Percentiles rank a stretch among this genome's conserved stretches.
Conservation (phyloP, 2,888 invertebrate genomes). For the Agrilus cyanescens region DNA sequence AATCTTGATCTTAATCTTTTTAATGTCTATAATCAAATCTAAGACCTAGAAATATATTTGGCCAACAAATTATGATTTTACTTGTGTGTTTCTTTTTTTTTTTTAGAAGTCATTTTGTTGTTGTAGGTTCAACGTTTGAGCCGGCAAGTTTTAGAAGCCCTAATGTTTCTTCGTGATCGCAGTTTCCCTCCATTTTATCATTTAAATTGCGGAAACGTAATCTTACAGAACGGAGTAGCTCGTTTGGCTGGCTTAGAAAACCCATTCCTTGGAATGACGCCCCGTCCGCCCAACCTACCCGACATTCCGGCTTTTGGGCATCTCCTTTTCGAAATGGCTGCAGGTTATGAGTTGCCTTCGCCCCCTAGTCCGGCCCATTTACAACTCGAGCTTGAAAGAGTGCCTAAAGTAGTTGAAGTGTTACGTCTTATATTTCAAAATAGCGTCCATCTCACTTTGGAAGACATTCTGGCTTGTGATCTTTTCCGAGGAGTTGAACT, state of each 20-base stretch:
- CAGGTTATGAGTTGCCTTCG: conserved; percentile 67
- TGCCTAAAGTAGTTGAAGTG: conserved; percentile 50
- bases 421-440: conserved; percentile 36
- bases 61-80: neutral
- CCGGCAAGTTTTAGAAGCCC: conserved; percentile 75
- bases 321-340: conserved; percentile 84
- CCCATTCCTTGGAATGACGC: conserved; percentile 63
- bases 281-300: conserved; percentile 42
- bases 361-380: conserved; percentile 65
- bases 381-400: conserved; percentile 53
- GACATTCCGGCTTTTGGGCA: conserved; percentile 69
- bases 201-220: conserved; percentile 82
- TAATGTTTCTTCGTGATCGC: conserved; percentile 73
- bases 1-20: neutral
- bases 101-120: neutral
- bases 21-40: neutral
- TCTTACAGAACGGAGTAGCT: conserved; percentile 85
- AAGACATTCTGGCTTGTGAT: conserved; percentile 71
- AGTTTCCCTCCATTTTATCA: conserved; percentile 81
- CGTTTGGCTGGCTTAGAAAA: conserved; percentile 81
- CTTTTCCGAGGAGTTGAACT: conserved; percentile 82
- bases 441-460: conserved; percentile 56
- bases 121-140: conserved; percentile 79
- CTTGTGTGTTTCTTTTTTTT: neutral
- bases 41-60: neutral